phyloP scores from a whole-genome alignment of 2,888 invertebrate genomes.

The Helicoverpa assulta region DNA sequence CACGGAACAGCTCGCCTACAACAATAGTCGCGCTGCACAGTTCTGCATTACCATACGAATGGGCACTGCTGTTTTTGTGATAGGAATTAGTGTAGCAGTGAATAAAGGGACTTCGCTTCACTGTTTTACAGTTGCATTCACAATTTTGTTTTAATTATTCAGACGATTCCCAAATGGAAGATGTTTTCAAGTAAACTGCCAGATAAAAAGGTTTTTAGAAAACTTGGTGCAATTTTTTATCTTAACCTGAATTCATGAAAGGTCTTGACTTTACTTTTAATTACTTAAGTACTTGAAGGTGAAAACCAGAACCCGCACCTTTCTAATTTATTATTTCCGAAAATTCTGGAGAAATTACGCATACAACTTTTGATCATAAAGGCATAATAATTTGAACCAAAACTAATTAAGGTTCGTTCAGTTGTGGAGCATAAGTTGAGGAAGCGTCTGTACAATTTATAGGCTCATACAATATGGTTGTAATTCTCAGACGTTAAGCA shows the following conservation, averaged over 20 bases:
- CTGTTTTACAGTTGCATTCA: slow-evolving; percentile 30
- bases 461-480: slow-evolving; percentile 28
- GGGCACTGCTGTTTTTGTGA: slow-evolving; percentile 60
- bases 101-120: slow-evolving; percentile 44
- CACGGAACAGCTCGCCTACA: slow-evolving; percentile 49
- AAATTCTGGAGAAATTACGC: slow-evolving; percentile 35
- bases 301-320: slow-evolving; percentile 15
- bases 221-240: slow-evolving; percentile 13
- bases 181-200: slow-evolving; percentile 13
- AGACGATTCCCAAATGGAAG: slow-evolving; percentile 10
- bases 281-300: slow-evolving; percentile 25
- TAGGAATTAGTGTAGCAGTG: slow-evolving; percentile 54
- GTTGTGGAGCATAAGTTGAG: slow-evolving; percentile 38
- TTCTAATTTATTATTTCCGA: slow-evolving; percentile 32
- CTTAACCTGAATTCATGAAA: slow-evolving; percentile 1
- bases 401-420: slow-evolving; percentile 54
- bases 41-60: slow-evolving; percentile 63
- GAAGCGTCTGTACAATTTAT: slow-evolving; percentile 29
- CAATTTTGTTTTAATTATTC: slow-evolving; percentile 39
- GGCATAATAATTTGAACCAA: slow-evolving; percentile 39
- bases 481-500: slow-evolving; percentile 42
- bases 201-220: slow-evolving; percentile 12
- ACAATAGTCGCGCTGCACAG: slow-evolving; percentile 57
- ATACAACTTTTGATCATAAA: slow-evolving; percentile 47
- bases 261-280: slow-evolving; percentile 21